Conservation (phyloP, 2,113 vertebrate genomes). For the Saimiri boliviensis region DNA sequence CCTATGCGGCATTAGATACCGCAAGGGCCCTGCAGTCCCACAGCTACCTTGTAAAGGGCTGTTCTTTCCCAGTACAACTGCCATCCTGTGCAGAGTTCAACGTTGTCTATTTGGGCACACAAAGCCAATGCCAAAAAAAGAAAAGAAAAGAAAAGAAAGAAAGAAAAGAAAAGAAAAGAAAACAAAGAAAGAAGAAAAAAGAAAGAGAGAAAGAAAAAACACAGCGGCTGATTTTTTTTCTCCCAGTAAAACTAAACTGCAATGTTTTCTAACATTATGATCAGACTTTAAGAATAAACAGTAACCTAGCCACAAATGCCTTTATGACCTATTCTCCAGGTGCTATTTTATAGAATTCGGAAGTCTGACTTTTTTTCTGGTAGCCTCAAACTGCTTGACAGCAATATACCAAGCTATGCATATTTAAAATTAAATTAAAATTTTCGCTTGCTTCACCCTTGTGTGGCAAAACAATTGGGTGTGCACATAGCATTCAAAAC, state of each 20-base stretch:
- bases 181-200: neutral
- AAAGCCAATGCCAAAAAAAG: neutral
- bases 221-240: neutral
- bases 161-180: neutral
- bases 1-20: constrained; percentile 68
- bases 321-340: neutral
- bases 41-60: neutral
- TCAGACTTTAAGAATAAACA: neutral
- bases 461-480: neutral
- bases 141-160: neutral
- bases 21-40: constrained; percentile 72
- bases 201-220: neutral
- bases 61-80: neutral
- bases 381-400: neutral
- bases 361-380: neutral
- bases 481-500: neutral
- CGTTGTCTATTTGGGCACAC: neutral
- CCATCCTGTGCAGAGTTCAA: constrained; percentile 10
- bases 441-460: neutral
- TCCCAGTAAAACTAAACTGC: neutral
- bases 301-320: neutral
- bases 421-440: neutral
- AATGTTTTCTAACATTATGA: neutral
- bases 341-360: constrained; percentile 4
- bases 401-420: neutral